Percentiles rank a stretch among this genome's conserved stretches.
phyloP scores from a whole-genome alignment of 2,797 vertebrate genomes.

The Neopelma chrysocephalum region DNA sequence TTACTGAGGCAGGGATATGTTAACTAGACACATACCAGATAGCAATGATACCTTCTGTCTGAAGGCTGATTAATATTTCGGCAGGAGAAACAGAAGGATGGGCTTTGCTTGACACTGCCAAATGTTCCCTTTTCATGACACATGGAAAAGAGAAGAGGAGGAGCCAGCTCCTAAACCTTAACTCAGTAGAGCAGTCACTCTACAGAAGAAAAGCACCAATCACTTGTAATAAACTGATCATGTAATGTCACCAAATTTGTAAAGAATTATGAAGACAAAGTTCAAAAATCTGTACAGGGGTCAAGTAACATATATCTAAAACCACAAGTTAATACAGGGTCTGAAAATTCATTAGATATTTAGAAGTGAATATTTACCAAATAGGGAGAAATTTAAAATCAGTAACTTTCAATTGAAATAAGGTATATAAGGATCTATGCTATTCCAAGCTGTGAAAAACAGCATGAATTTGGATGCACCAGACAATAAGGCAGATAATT shows the following conservation, averaged over 20 bases:
- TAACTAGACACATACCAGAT: not conserved
- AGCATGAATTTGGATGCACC: not conserved
- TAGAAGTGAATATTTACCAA: not conserved
- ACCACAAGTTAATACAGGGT: not conserved
- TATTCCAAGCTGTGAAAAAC: not conserved
- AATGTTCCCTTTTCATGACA: not conserved
- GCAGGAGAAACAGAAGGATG: not conserved
- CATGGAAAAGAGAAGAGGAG: not conserved
- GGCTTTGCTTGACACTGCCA: not conserved
- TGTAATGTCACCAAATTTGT: not conserved
- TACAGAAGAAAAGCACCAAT: not conserved
- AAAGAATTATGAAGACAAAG: not conserved
- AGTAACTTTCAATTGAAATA: not conserved
- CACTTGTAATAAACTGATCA: not conserved
- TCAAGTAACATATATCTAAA: not conserved
- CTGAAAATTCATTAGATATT: not conserved
- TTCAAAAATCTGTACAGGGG: not conserved
- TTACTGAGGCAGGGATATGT: not conserved
- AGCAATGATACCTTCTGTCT: not conserved
- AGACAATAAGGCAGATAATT: not conserved
- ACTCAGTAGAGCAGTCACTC: not conserved
- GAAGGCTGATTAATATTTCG: not conserved
- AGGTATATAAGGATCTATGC: not conserved
- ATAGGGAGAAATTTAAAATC: not conserved
- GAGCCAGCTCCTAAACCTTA: not conserved